Conservation (phyloP, 2,888 invertebrate genomes). For the Stenotaenia linearis region DNA sequence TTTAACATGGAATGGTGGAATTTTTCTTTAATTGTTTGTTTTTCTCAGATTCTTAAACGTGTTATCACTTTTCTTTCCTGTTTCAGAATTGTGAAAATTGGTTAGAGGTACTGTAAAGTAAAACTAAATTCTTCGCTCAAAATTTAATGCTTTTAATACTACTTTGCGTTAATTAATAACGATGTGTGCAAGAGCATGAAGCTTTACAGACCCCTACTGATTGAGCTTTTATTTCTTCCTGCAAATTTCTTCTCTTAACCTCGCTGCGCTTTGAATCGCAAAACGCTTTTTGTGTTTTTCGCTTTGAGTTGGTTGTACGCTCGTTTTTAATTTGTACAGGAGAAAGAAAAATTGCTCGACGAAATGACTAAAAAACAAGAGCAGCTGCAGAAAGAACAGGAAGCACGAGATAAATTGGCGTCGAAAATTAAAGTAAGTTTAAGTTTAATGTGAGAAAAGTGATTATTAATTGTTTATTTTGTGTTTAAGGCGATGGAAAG, state of each 20-base stretch:
- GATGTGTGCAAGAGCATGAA: background rate
- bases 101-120: slow-evolving; percentile 28
- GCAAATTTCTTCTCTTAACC: background rate
- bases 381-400: slow-evolving; percentile 50
- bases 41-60: background rate
- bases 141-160: no score
- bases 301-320: background rate
- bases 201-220: background rate
- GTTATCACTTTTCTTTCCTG: background rate
- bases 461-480: background rate
- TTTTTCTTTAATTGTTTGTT: background rate
- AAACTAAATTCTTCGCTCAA: background rate
- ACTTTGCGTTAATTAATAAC: background rate
- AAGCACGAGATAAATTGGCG: slow-evolving; percentile 61
- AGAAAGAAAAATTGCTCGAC: slow-evolving; percentile 54
- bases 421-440: slow-evolving; percentile 59
- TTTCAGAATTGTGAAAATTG: slow-evolving; percentile 13
- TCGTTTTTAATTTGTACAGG: slow-evolving; percentile 42
- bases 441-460: background rate
- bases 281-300: background rate
- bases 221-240: background rate
- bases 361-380: slow-evolving; percentile 64
- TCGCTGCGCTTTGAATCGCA: background rate
- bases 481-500: slow-evolving; percentile 67
- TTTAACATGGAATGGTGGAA: background rate